Conservation (phyloP, 1,140 invertebrate species). For the Thalassaphorura encarpata region DNA sequence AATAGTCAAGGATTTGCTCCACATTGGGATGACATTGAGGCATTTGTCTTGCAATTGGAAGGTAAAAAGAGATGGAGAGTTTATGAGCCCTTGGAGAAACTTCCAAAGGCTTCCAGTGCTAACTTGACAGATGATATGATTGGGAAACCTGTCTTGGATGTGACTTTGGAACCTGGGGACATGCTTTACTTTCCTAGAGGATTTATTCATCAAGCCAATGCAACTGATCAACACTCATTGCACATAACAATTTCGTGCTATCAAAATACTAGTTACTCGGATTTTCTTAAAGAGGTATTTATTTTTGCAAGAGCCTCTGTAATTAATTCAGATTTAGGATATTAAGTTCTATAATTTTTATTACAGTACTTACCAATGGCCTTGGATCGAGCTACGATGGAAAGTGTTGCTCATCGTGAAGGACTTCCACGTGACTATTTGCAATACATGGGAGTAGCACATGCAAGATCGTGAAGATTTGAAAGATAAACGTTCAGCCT, state of each 20-base stretch:
- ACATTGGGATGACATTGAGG: constrained; percentile 98
- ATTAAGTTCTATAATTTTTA: constrained; percentile 5
- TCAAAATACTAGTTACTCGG: constrained; percentile 80
- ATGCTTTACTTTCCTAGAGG: constrained; percentile 69
- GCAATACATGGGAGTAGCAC: constrained; percentile 56
- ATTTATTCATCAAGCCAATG: constrained; percentile 80
- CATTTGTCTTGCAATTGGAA: constrained; percentile 92
- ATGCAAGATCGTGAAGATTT: constrained; percentile 47
- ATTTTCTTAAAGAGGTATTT: constrained; percentile 64
- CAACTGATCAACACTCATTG: constrained; percentile 67
- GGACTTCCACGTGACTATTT: constrained; percentile 73
- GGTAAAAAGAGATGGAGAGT: constrained; percentile 90
- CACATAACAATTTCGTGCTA: constrained; percentile 88
- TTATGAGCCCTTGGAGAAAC: constrained; percentile 69
- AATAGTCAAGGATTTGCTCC: constrained; percentile 94
- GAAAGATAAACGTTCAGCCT: constrained; percentile 41
- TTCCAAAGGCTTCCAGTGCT: constrained; percentile 68
- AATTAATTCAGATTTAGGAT: neutral
- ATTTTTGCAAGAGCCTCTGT: neutral
- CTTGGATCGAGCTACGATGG: constrained; percentile 56
- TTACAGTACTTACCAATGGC: constrained; percentile 45
- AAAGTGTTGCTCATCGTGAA: constrained; percentile 59
- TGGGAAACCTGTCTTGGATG: constrained; percentile 69
- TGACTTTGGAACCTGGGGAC: constrained; percentile 73
- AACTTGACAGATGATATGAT: constrained; percentile 72